Conservation (phyloP, 2,113 vertebrate species). For the Taurulus bubalis region DNA sequence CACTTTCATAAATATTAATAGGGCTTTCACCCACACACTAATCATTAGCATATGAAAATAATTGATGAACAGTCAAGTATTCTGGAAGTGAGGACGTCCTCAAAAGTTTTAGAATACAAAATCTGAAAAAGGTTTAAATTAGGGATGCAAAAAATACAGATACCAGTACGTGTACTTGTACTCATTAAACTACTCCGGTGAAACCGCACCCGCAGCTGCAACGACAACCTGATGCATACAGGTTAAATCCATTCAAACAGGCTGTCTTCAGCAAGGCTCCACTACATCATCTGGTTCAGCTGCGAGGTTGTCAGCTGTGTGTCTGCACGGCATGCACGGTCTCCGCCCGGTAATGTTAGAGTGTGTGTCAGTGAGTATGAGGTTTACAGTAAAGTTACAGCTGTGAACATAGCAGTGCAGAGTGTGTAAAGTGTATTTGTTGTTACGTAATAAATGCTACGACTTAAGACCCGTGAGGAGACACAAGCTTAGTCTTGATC, state of each 20-base stretch:
- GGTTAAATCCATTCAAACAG: not conserved
- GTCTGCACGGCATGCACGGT: not conserved
- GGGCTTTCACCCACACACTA: constrained; percentile 39
- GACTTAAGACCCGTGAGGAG: not conserved
- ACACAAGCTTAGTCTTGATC: not conserved
- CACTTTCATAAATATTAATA: constrained; percentile 61
- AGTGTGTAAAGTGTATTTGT: not conserved
- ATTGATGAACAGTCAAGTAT: constrained; percentile 1
- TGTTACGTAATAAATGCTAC: not conserved
- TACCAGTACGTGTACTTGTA: not conserved
- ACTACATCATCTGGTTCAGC: not conserved
- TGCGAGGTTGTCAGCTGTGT: too few species aligned
- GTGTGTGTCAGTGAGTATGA: not conserved
- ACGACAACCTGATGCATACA: not conserved
- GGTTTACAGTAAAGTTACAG: not conserved
- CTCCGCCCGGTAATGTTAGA: not conserved
- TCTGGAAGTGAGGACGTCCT: not conserved
- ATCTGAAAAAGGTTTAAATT: not conserved
- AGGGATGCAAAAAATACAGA: not conserved
- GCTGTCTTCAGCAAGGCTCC: not conserved
- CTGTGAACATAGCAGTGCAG: not conserved
- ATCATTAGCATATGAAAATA: constrained; percentile 50
- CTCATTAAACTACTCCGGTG: not conserved
- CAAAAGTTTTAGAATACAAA: constrained; percentile 1
- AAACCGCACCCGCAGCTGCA: not conserved